Evolutionary conservation across 1,140 invertebrate species (phyloP).

Genomic region (Saccostrea glomerata): DNA sequence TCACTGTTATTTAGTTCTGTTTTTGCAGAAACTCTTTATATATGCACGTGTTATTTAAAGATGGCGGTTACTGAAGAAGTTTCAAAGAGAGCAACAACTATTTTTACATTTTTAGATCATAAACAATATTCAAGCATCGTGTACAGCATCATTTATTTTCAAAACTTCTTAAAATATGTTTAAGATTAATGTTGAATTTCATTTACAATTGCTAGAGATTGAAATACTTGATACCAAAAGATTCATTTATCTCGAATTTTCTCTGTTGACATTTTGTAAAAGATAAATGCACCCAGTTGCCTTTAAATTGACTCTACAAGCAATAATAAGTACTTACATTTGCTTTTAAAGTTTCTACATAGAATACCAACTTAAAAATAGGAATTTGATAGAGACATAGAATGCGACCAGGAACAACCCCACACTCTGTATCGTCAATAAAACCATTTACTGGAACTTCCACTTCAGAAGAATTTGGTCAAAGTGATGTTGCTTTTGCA

Average conservation of each 20-base stretch:
- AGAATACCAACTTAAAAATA: not conserved
- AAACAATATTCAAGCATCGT: not conserved
- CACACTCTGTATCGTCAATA: conserved; percentile 42
- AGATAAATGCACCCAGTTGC: not conserved
- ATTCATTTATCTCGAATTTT: not conserved
- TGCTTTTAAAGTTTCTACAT: not conserved
- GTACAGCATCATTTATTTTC: not conserved
- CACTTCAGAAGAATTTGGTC: conserved; percentile 15
- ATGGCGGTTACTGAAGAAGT: conserved; percentile 2
- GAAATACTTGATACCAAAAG: not conserved
- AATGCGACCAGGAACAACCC: conserved; percentile 53
- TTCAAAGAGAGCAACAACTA: not conserved
- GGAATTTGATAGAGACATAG: not conserved
- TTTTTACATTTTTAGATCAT: not conserved
- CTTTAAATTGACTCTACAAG: not conserved
- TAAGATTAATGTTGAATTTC: not conserved
- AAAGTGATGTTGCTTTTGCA: conserved; percentile 21
- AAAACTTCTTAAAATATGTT: not conserved
- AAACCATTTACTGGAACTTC: conserved; percentile 41
- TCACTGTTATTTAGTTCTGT: not conserved
- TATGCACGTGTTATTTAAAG: conserved; percentile 25
- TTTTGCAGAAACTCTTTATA: not conserved
- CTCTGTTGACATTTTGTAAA: not conserved
- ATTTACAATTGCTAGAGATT: not conserved
- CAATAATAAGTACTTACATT: not conserved